Evolutionary conservation across 2,888 invertebrate species (phyloP), one percentile per base, ranked within the genome.

Genomic region (Eremobia ochroleuca): DNA sequence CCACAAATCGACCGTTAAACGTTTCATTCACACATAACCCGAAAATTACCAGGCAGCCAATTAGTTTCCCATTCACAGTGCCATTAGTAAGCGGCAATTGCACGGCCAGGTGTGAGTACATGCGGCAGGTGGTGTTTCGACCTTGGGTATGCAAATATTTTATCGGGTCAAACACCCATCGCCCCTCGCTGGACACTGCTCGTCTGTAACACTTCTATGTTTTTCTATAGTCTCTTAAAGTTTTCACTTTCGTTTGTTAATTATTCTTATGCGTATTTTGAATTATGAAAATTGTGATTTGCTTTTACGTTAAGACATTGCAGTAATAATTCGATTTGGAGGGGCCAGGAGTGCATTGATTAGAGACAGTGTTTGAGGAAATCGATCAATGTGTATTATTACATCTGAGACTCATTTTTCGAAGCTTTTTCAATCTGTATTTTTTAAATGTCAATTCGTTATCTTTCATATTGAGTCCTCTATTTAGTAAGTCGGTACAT

Each of bases 71-170:
- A 89, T 87, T 87, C 82, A 85, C 80, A 76, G 81, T 52, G 65
- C 73, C 77, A 88, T 87, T 88, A 85, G 81, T 81, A 85, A 71
- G 72, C 77, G 82, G 85, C 87, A 81, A 87, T 83, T 87, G 87
- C 81, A 72, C 77, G 81, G 77, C 65, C 69, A 68, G 75, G 87
- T 87, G 90, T 85, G 87, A 85, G 79, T 86, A 85, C 85, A 84
- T 67, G 76, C 85, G 89, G 92, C 95, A 94, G 94, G 94, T 94
- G 94, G 87, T 87, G 88, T 82, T 75, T 70, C 90, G 94, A 93
- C 95, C 95, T 95, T 95, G 93, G 86, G 79, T 90, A 93, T 94
- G 93, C 93, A 92, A 94, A 94, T 93, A 93, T 88, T 90, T 90
- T 87, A 88, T 85, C 90, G 91, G 94, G 94, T 94, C 93, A 93